Evolutionary conservation across 1,140 invertebrate species (phyloP), one percentile per base, ranked within the genome.

Genomic region (Popillia japonica): DNA sequence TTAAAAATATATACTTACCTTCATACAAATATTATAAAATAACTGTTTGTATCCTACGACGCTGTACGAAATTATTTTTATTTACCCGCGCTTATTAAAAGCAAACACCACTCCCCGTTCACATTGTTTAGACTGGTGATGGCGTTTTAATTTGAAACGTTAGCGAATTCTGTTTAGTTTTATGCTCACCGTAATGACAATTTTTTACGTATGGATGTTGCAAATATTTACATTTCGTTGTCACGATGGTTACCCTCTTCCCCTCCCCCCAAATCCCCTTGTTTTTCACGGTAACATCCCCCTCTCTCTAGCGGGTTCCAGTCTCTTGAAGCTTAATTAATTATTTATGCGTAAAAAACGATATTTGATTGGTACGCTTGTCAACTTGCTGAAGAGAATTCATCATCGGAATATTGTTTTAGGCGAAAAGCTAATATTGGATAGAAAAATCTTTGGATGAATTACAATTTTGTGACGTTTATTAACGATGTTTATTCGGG

Each of bases 131-230:
- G 20, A 68, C 20, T 34, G 27, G 8, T 34, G 61, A 68, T 68
- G 27, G 61, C 61, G 61, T 68, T 68, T 68, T 68, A 68, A 68
- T 68, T 68, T 68, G 61, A 68, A 68, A 68, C 61, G 61, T 34
- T 68, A 68, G 61, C 61, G n/a, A 55, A 68, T 68, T 68, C 22
- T 68, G 20, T 68, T 68, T 68, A 68, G 27, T 68, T 23, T 34
- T 34, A 34, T 34, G 22, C 61, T 68, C 22, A 20, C 27, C 27
- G 61, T 27, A 34, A 68, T 68, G 61, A 68, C 61, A 68, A 68
- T 68, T 27, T 68, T 68, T 68, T 68, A 27, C 27, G 20, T 23
- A 23, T 68, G 22, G 22, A 20, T 68, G 61, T 68, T 55, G 20
- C 61, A 68, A 68, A 68, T 68, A 68, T 68, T 68, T 68, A 34